Conservation (phyloP, 2,888 invertebrate species). For the Thysanoteuthis rhombus region DNA sequence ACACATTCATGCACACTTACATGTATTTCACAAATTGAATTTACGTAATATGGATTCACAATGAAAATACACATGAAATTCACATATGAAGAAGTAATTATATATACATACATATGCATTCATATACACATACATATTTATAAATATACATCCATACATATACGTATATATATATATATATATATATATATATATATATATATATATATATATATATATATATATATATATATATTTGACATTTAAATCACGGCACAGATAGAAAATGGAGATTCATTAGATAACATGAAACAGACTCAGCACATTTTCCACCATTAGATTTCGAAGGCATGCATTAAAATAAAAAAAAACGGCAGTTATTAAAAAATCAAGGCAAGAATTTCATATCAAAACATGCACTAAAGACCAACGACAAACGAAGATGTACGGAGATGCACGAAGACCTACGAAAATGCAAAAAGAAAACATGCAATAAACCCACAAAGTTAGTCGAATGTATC, state of each 20-base stretch:
- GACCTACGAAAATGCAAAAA: background rate
- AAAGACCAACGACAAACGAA: background rate
- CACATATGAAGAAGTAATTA: too few relatives aligned
- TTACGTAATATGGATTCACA: too few relatives aligned
- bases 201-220: background rate
- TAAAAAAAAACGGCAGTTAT: background rate
- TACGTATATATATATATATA: background rate
- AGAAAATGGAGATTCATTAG: background rate
- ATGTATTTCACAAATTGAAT: too few relatives aligned
- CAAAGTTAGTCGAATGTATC: background rate
- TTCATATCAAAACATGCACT: background rate
- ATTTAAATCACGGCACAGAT: background rate
- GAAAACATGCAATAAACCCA: background rate
- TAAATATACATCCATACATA: too few relatives aligned
- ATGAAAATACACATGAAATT: too few relatives aligned
- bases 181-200: background rate
- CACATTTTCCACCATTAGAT: background rate
- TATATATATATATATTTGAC: background rate
- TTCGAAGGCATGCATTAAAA: background rate
- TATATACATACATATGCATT: too few relatives aligned
- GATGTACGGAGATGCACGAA: too few relatives aligned
- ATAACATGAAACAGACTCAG: background rate
- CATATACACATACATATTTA: too few relatives aligned
- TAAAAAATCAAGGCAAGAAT: background rate
- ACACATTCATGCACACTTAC: too few relatives aligned